phyloP scores from a whole-genome alignment of 2,888 invertebrate species.

The Philereme vetulata region DNA sequence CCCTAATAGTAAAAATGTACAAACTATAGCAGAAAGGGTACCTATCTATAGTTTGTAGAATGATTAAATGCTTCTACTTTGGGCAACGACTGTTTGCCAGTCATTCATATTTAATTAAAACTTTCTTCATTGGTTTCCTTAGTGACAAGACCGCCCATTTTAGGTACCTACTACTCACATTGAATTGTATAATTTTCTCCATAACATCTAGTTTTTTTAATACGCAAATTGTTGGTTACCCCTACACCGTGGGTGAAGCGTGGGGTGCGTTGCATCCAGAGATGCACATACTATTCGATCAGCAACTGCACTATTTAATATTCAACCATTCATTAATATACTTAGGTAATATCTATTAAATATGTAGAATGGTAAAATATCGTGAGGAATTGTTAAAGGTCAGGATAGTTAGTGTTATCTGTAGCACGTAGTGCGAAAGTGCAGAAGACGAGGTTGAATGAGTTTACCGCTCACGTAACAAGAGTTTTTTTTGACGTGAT shows the following conservation, averaged over 20 bases:
- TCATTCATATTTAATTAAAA: no score
- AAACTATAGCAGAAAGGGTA: no score
- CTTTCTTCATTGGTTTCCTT: no score
- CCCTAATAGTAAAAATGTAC: no score
- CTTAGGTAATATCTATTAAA: background rate
- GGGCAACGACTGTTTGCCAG: no score
- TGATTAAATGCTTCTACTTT: no score
- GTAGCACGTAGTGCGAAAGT: conserved; percentile 17
- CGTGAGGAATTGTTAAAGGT: conserved; percentile 18
- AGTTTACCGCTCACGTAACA: no score
- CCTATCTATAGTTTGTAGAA: no score
- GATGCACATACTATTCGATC: conserved; percentile 69
- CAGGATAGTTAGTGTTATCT: conserved; percentile 4
- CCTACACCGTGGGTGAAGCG: conserved; percentile 65
- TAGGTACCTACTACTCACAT: no score
- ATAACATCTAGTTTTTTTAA: background rate
- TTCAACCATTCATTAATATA: conserved; percentile 23
- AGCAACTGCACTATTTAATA: conserved; percentile 34
- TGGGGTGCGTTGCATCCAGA: conserved; percentile 63
- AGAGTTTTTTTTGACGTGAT: no score
- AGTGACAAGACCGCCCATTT: no score
- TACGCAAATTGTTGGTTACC: conserved; percentile 46
- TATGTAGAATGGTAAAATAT: conserved; percentile 6
- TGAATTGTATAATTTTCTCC: no score
- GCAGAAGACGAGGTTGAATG: conserved; percentile 13